Base-by-base conservation (phyloP, 37 sponge, comb jelly and placozoan species). In the Ephydatia muelleri region DNA sequence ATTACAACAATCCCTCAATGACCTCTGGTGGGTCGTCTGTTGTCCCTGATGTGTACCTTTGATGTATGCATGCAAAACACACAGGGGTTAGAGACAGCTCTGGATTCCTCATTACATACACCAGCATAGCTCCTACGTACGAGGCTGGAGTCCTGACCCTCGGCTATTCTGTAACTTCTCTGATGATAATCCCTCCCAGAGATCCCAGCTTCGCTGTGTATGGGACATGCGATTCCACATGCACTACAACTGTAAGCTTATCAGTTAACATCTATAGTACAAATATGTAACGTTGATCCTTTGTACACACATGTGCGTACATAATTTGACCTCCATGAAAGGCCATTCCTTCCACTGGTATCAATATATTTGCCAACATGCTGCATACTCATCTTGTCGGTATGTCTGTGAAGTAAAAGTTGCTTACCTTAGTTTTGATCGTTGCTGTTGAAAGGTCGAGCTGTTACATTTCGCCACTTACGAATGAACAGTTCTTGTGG, bases 1-100 rank as follows among this genome's bases (percentile, higher is more conserved):
- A 91, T 43, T 91, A 91, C 64, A 77, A 91, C 65, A 91, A 91
- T 39, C 92, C 88, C 6, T 43, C 43, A 43, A 43, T 43, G 3
- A 6, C 43, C 6, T 9, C 43, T 43, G 43, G 43, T 43, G 6
- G n/a, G n/a, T n/a, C n/a, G n/a, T n/a, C n/a, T n/a, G n/a, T n/a
- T n/a, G n/a, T n/a, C n/a, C n/a, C n/a, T n/a, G n/a, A n/a, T n/a
- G 6, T 43, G 43, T 43, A 43, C 6, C 6, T 43, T 43, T 6
- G 6, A 3, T 43, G 43, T 43, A 9, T 9, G 3, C 3, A 3
- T 43, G 43, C 43, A 43, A 9, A 3, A 43, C 43, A n/a, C n/a
- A n/a, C 87, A 88, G 88, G 83, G 76, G 47, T 82, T 48, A 21
- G 2, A 2, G 89, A 89, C 49, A 84, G 76, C 48, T 89, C 89